phyloP scores from a whole-genome alignment of 2,797 vertebrate species.

The Ctenosaura bakeri region DNA sequence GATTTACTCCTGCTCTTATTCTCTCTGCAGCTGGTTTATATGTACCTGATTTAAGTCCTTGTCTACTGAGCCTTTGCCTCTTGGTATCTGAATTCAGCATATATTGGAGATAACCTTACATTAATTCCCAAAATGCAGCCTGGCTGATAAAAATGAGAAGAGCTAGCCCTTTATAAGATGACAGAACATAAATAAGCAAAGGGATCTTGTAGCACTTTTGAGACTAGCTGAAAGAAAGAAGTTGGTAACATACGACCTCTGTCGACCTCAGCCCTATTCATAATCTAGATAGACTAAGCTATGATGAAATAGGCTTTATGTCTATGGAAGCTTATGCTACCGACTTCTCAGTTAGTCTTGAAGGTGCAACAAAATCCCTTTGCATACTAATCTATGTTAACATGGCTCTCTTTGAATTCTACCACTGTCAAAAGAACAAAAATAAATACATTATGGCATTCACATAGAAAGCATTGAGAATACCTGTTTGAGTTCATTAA shows the following conservation, averaged over 20 bases:
- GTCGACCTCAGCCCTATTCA: too few species aligned
- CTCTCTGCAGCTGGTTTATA: constrained; percentile 21
- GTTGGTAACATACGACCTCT: too few species aligned
- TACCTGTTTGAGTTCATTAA: constrained; percentile 34
- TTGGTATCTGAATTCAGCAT: constrained; percentile 60
- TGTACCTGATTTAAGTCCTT: constrained; percentile 42
- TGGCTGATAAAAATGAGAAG: constrained; percentile 31
- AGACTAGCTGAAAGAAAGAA: too few species aligned
- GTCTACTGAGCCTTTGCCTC: constrained; percentile 46
- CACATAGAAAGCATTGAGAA: constrained; percentile 33
- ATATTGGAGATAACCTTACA: constrained; percentile 61
- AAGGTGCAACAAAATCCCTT: too few species aligned
- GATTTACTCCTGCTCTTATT: constrained; percentile 19
- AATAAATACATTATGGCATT: constrained; percentile 48
- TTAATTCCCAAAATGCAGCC: constrained; percentile 51
- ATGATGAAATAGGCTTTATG: too few species aligned
- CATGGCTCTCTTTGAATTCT: too few species aligned
- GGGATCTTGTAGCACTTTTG: too few species aligned
- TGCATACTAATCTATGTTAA: too few species aligned
- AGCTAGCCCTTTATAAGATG: constrained; percentile 47
- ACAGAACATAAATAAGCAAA: constrained; percentile 20
- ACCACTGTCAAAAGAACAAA: not conserved
- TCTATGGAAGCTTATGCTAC: too few species aligned
- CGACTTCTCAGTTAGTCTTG: too few species aligned
- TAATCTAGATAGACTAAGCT: too few species aligned